Base-by-base conservation (phyloP, 2,888 invertebrate species). In the Siphonodentalium dalli region DNA sequence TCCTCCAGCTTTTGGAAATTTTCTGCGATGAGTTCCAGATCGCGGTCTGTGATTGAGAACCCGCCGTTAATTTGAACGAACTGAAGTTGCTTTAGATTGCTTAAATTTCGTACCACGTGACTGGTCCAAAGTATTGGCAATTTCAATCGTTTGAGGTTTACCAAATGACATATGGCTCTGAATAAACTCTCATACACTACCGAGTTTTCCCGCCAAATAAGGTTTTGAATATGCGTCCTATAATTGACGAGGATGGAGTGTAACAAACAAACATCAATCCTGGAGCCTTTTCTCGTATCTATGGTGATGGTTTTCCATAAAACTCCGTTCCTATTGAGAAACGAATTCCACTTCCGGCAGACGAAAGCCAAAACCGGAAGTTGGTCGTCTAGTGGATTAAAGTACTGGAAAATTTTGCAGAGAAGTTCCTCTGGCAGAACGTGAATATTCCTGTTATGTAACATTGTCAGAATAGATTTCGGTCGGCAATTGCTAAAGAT, bases 61-160 rank as follows among this genome's bases (percentile, higher is more conserved):
- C 72, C 72, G 1, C 72, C 72, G 53, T 72, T 72, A 9, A 72
- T 61, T 40, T 71, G 69, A 15, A 71, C 59, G 34, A 65, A 54
- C 41, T 71, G 71, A 13, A 72, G 55, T 6, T 61, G 53, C 9
- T 43, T 37, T 3, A 72, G 53, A 7, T 50, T 31, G 7, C 63
- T 60, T 24, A 71, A 49, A 8, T 52, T 67, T 31, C 70, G 64
- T n/a, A 71, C 61, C 9, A 72, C 68, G 1, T 58, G 54, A 20
- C 58, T 51, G 0, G 71, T 72, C 72, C 72, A 72, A 21, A 72
- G 51, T 38, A 72, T 68, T n/a, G 72, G 72, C 26, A 72, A 50
- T 21, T 67, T 59, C 4, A 72, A 54, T 41, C 54, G 61, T 23
- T 63, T 61, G 23, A 72, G 56, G 34, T 66, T 68, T 24, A 42